Conservation (phyloP, 2,888 invertebrate species). For the Chaitophorus viminalis region DNA sequence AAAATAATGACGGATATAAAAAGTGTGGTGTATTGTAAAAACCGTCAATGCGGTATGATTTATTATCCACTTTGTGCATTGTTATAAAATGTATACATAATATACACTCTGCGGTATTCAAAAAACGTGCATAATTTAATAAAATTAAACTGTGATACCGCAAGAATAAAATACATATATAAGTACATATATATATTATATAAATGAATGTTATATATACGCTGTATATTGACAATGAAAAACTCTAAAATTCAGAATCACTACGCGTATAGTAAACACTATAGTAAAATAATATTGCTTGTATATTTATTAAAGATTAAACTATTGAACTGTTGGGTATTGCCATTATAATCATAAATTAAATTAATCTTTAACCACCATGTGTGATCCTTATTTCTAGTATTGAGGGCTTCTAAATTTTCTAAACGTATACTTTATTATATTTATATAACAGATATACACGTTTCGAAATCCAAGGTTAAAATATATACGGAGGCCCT, state of each 20-base stretch:
- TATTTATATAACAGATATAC: not conserved
- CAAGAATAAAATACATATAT: not conserved
- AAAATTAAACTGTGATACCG: not conserved
- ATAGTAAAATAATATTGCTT: not conserved
- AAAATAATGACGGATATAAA: not conserved
- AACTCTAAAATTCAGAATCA: too few species aligned
- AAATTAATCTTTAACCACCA: not conserved
- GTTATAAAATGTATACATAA: not conserved
- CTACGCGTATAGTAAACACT: too few species aligned
- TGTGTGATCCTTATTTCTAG: not conserved
- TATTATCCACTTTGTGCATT: not conserved
- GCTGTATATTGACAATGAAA: not conserved
- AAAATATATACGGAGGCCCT: not conserved
- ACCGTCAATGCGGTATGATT: conserved; percentile 8
- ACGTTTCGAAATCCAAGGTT: conserved; percentile 31
- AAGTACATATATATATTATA: not conserved
- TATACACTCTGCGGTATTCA: not conserved
- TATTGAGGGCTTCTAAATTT: not conserved
- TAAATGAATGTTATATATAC: too few species aligned
- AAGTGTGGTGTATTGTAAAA: not conserved
- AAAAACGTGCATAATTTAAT: not conserved
- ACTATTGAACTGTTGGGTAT: not conserved
- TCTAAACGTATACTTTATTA: not conserved
- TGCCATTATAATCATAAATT: not conserved
- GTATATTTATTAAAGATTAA: not conserved